Percentiles rank a stretch among this genome's conserved stretches.
Evolutionary conservation across 2,888 invertebrate species (phyloP).

Genomic region (Aquatica leii): DNA sequence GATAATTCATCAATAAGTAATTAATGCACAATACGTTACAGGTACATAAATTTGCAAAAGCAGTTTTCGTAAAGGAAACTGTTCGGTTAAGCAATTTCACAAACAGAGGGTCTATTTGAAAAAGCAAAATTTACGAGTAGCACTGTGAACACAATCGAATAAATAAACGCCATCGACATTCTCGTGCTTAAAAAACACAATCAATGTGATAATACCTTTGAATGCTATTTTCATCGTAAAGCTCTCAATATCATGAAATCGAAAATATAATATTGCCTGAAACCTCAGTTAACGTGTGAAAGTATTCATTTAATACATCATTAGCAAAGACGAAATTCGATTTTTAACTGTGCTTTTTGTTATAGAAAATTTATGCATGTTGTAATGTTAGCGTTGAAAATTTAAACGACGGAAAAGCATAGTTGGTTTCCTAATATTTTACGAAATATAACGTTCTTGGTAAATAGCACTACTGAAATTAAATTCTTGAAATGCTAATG

Average conservation of each 20-base stretch:
- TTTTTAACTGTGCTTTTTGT: not conserved
- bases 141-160: too few species aligned
- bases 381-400: too few species aligned
- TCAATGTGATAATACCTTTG: conserved; percentile 17
- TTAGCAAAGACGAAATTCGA: conserved; percentile 19
- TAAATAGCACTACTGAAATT: conserved; percentile 12
- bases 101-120: too few species aligned
- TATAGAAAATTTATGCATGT: too few species aligned
- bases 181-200: conserved; percentile 10
- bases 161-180: not conserved
- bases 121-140: too few species aligned
- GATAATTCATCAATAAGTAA: too few species aligned
- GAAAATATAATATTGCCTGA: too few species aligned
- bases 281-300: conserved; percentile 5
- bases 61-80: too few species aligned
- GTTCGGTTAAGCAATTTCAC: too few species aligned
- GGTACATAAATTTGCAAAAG: too few species aligned
- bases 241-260: conserved; percentile 17
- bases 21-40: too few species aligned
- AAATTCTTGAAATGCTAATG: conserved; percentile 14
- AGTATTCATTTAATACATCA: conserved; percentile 18
- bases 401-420: too few species aligned
- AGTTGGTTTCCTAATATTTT: not conserved
- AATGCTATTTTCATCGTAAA: conserved; percentile 12
- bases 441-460: not conserved